Evolutionary conservation across 2,113 vertebrate genomes (phyloP).

Genomic region (Indicator maculatus): DNA sequence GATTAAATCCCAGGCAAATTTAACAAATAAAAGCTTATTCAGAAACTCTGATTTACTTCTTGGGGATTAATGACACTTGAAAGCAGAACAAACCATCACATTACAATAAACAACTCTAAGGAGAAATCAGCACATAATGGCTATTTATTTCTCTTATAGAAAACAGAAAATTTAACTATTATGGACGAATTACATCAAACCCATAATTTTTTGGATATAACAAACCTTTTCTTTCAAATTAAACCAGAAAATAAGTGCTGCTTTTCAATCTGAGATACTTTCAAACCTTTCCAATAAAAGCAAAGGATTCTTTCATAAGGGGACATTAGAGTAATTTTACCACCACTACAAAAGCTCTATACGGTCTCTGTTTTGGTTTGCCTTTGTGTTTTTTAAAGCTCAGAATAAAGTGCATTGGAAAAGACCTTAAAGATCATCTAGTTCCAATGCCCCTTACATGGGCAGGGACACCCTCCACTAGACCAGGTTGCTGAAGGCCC

Average conservation of each 20-base stretch:
- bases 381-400: background rate
- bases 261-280: background rate
- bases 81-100: background rate
- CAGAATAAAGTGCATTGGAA: no score
- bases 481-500: no score
- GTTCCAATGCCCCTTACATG: no score
- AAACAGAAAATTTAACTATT: background rate
- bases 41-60: background rate
- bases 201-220: background rate
- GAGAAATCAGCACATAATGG: background rate
- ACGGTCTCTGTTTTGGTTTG: background rate
- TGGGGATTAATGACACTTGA: constrained; percentile 16
- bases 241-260: background rate
- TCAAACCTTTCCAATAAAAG: background rate
- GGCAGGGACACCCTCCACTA: no score
- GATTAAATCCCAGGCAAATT: background rate
- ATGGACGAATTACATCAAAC: background rate
- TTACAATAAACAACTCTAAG: constrained; percentile 1
- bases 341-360: background rate
- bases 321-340: background rate
- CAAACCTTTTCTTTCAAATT: background rate
- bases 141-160: constrained; percentile 15
- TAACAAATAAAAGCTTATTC: constrained; percentile 16
- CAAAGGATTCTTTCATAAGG: background rate
- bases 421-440: no score